These are phyloP conservation scores for Anguilla japonica DNA, from an alignment of 2,113 vertebrate species.

Conservation along the genomic window DNA sequence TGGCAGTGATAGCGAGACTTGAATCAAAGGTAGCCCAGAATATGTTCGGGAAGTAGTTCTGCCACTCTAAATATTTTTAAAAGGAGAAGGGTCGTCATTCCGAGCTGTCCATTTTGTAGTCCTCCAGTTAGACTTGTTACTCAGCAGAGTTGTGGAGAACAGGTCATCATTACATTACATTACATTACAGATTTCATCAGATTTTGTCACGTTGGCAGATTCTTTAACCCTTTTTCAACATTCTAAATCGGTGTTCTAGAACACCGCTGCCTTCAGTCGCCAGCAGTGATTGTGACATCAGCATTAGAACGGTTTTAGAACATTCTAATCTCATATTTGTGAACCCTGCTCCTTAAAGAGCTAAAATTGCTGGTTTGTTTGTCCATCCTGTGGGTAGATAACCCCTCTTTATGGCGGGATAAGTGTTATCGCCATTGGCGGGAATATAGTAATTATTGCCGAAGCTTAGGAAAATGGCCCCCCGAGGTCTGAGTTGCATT, in stretches of 20 bases:
- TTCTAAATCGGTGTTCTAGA: too few relatives aligned
- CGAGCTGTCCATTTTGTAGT: background rate
- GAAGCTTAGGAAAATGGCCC: background rate
- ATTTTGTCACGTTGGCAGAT: background rate
- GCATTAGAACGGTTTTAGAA: too few relatives aligned
- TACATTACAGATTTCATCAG: too few relatives aligned
- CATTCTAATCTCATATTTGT: too few relatives aligned
- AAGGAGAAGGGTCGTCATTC: background rate
- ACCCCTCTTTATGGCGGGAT: background rate
- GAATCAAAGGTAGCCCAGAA: background rate
- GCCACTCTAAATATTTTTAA: background rate
- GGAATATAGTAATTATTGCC: background rate
- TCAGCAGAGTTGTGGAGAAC: background rate
- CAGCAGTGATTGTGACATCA: too few relatives aligned
- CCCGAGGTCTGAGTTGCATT: background rate
- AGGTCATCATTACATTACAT: too few relatives aligned
- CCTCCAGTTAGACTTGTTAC: background rate
- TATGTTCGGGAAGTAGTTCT: background rate
- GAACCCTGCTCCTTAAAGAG: too few relatives aligned
- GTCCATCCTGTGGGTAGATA: background rate
- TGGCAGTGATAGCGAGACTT: constrained; percentile 5
- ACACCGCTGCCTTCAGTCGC: too few relatives aligned
- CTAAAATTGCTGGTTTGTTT: background rate
- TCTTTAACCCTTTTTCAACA: too few relatives aligned
- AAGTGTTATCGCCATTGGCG: background rate